Base-by-base conservation (phyloP, 2,113 vertebrate species). In the Cisticola juncidis region DNA sequence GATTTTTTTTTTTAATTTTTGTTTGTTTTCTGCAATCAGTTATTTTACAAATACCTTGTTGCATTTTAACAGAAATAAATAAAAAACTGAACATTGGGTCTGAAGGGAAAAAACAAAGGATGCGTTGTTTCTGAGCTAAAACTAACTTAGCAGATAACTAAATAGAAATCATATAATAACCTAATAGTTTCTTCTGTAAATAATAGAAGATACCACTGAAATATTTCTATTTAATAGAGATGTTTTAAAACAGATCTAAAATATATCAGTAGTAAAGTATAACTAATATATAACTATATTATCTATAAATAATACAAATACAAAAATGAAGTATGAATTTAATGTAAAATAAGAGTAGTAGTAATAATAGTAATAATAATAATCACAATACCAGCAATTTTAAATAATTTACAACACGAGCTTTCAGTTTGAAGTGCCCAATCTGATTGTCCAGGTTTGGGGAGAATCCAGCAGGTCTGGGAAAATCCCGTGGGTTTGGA, bases 381-480 rank as follows among this genome's bases (percentile, higher is more conserved):
- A 26, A 62, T 45, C 22, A 26, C 13, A 53, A 5, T 9, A 23
- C 6, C n/a, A 29, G 6, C 8, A n/a, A n/a, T 65, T 85, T 20
- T 3, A n/a, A 56, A 29, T 11, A 5, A n/a, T 57, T 76, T 25
- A 57, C 20, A 48, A 11, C 8, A 25, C 0, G 0, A 35, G 35
- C 35, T 66, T 48, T 66, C 24, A 13, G 12, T 35, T 65, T 16
- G 9, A 40, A 23, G 24, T 48, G 51, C 16, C 13, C 20, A 13
- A 14, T 17, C 5, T 25, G 16, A 29, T 24, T 31, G 11, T 12
- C 5, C 1, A 9, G 11, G 18, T 28, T 64, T 50, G 45, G 16
- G 29, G 12, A 11, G 15, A 53, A 4, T 26, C 3, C 14, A 6
- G 2, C 3, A 8, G 11, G 5, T 24, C 48, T 14, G 12, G n/a